Percentiles rank a stretch among this genome's conserved stretches.
These are phyloP conservation scores for Struthio camelus DNA, from an alignment of 2,113 vertebrate genomes.

Conservation along the genomic window DNA sequence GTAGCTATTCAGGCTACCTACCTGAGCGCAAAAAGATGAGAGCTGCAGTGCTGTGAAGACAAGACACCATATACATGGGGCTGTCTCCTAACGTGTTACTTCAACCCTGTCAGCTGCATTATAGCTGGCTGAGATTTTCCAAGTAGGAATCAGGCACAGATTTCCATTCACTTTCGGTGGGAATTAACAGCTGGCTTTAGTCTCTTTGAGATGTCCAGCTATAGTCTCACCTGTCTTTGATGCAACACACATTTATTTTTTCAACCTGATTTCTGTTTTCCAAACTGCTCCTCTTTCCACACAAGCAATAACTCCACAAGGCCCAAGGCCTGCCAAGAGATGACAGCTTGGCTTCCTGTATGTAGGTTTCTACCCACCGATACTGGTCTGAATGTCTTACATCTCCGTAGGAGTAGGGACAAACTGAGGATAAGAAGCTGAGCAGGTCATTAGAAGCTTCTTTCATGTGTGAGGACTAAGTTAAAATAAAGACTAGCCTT, in stretches of 20 bases:
- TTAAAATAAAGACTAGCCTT: neutral
- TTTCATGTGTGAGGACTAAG: neutral
- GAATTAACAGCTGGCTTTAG: neutral
- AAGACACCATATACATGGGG: neutral
- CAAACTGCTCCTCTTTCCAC: neutral
- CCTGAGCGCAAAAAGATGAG: neutral
- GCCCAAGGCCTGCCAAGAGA: neutral
- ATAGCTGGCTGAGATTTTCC: neutral
- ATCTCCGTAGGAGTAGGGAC: neutral
- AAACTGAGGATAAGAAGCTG: neutral
- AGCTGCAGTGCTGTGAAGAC: neutral
- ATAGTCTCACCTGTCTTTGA: neutral
- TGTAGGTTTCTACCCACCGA: neutral
- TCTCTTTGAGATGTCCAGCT: neutral
- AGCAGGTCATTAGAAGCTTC: neutral
- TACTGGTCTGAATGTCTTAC: neutral
- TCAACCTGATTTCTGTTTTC: neutral
- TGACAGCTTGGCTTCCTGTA: neutral
- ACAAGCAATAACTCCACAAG: neutral
- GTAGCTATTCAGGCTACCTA: neutral
- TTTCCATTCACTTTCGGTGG: neutral
- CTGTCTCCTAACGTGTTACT: neutral
- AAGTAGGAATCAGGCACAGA: neutral
- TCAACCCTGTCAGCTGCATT: neutral
- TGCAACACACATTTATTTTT: neutral